phyloP scores from a whole-genome alignment of 2,888 invertebrate genomes.

The Tethea ocularis region DNA sequence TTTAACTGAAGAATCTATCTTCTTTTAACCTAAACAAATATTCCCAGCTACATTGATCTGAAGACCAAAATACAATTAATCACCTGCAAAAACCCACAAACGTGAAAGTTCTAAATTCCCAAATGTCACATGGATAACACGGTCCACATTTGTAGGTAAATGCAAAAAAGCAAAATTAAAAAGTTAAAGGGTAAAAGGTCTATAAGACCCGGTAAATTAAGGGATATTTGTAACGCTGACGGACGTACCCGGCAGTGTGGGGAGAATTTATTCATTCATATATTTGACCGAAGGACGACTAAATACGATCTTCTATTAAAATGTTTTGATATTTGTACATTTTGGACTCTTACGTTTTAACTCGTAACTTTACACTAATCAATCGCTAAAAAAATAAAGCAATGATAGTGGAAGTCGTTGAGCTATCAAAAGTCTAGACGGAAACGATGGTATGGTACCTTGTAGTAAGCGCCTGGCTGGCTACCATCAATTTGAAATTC shows the following conservation, averaged over 20 bases:
- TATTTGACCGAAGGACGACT: slow-evolving; percentile 2
- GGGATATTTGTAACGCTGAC: slow-evolving; percentile 43
- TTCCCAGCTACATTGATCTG: too few relatives aligned
- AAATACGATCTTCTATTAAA: neutral
- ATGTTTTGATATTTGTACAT: slow-evolving; percentile 11
- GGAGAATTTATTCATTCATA: slow-evolving; percentile 27
- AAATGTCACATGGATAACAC: neutral
- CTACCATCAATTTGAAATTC: too few relatives aligned
- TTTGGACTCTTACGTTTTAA: too few relatives aligned
- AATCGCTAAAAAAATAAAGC: too few relatives aligned
- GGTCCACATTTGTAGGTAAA: neutral
- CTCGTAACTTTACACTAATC: too few relatives aligned
- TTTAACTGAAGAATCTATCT: too few relatives aligned
- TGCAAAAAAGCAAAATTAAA: slow-evolving; percentile 29
- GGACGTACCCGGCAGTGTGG: slow-evolving; percentile 27
- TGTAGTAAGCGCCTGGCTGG: too few relatives aligned
- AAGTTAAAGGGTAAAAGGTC: slow-evolving; percentile 31
- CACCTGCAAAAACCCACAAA: neutral
- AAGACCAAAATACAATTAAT: neutral
- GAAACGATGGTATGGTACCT: too few relatives aligned
- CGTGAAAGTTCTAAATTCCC: neutral
- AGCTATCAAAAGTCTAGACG: too few relatives aligned
- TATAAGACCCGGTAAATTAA: slow-evolving; percentile 41
- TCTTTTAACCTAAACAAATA: too few relatives aligned
- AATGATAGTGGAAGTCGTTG: too few relatives aligned